Conservation (phyloP, 2,113 vertebrate species). For the Coreoperca whiteheadi region DNA sequence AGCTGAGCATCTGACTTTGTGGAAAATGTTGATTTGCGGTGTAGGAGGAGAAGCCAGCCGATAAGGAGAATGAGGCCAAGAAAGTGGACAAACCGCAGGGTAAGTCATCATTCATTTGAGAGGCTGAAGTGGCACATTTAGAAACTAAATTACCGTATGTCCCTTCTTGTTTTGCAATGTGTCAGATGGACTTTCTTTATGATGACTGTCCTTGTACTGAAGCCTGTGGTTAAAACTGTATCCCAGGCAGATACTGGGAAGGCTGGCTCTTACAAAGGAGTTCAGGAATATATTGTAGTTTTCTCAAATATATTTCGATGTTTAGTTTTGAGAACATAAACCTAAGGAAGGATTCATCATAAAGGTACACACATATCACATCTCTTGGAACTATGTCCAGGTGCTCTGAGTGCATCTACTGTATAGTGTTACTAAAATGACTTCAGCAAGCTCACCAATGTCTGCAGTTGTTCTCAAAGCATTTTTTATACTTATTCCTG, state of each 20-base stretch:
- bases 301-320: neutral
- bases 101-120: slow-evolving; percentile 59
- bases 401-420: too few species aligned
- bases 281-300: neutral
- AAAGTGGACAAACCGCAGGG: slow-evolving; percentile 68
- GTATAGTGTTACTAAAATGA: too few species aligned
- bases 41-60: slow-evolving; percentile 73
- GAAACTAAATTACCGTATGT: neutral
- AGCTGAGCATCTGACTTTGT: slow-evolving; percentile 39
- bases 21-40: slow-evolving; percentile 52
- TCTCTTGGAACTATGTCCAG: too few species aligned
- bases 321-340: neutral
- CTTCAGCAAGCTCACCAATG: neutral
- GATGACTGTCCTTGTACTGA: neutral
- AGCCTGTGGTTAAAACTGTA: neutral
- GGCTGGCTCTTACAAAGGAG: neutral
- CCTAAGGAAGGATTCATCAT: too few species aligned
- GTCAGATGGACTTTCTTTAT: neutral
- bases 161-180: neutral
- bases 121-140: neutral
- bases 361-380: too few species aligned
- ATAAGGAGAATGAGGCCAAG: slow-evolving; percentile 72
- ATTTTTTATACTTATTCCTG: neutral
- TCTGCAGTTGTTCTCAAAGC: neutral
- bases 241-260: neutral